Evolutionary conservation across 2,888 invertebrate species (phyloP), one percentile per base, ranked within the genome.

Genomic region (Cheilosia urbana): DNA sequence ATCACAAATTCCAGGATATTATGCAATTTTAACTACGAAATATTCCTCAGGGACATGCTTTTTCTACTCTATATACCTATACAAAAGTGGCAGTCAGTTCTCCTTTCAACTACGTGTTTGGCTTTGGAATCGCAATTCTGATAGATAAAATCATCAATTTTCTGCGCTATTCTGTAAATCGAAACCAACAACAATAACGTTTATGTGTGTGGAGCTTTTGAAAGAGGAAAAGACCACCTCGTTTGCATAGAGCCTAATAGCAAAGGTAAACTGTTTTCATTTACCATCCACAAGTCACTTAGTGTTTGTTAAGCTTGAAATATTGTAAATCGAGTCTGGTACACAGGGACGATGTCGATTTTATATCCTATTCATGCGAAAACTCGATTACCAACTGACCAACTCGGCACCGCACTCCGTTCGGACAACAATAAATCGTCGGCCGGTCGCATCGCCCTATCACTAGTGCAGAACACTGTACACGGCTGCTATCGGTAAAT

Each of bases 281-380:
- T 62, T 62, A 63, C 27, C 53, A 55, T 55, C 34, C 40, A 53
- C 30, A 37, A 60, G 66, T 68, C 78, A 73, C 55, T 78, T 66
- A 78, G 49, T 77, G 72, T 72, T 73, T 30, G 62, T 40, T 57
- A 62, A 73, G 34, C 69, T 40, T 78, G 57, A 83, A 78, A 78
- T 73, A 78, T 65, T 79, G 75, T 75, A 79, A 79, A 84, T 75
- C 75, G 73, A 79, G 69, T 75, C 75, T 49, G 34, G 1, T n/a
- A 11, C 42, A 65, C 75, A 69, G 62, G 83, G 63, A 66, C 76
- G 11, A 42, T 30, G 21, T 42, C 49, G 51, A 60, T 66, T 58
- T 72, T 60, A 65, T 66, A 47, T 71, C 53, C 71, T 30, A 71
- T 77, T 42, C 79, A 71, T 62, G 82, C 55, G 55, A 79, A 73